Conservation (phyloP, 2,113 vertebrate genomes). For the Emydura subglobosa region DNA sequence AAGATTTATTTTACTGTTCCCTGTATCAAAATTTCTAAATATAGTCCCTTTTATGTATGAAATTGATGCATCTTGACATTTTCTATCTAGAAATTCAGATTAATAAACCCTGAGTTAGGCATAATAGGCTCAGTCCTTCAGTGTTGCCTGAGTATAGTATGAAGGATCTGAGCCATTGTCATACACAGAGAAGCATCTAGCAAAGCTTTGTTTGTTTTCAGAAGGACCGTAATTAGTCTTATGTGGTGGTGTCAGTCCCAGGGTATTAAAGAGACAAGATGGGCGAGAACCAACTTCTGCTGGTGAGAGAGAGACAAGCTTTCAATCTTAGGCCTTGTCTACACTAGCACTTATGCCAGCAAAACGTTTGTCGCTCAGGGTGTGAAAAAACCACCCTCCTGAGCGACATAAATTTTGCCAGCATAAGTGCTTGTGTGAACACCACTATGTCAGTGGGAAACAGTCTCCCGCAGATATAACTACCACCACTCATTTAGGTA, state of each 20-base stretch:
- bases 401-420: too few species aligned
- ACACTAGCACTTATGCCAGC: too few species aligned
- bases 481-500: too few species aligned
- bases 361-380: too few species aligned
- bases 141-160: not conserved
- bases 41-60: too few species aligned
- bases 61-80: not conserved
- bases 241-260: not conserved
- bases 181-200: not conserved
- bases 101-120: not conserved
- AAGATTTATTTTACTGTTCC: not conserved
- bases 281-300: not conserved
- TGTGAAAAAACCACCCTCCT: too few species aligned
- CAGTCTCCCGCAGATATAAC: too few species aligned
- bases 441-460: too few species aligned
- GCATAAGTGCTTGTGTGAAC: too few species aligned
- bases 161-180: not conserved
- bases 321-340: too few species aligned
- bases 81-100: not conserved
- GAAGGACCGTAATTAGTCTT: not conserved
- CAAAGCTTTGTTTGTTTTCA: conserved; percentile 17
- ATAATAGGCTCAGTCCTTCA: not conserved
- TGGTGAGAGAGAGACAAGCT: not conserved
- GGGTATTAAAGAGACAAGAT: conserved; percentile 27
- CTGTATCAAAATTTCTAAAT: too few species aligned